Evolutionary conservation across 2,113 vertebrate species (phyloP), one percentile per base, ranked within the genome.

Genomic region (Halichoeres trimaculatus): DNA sequence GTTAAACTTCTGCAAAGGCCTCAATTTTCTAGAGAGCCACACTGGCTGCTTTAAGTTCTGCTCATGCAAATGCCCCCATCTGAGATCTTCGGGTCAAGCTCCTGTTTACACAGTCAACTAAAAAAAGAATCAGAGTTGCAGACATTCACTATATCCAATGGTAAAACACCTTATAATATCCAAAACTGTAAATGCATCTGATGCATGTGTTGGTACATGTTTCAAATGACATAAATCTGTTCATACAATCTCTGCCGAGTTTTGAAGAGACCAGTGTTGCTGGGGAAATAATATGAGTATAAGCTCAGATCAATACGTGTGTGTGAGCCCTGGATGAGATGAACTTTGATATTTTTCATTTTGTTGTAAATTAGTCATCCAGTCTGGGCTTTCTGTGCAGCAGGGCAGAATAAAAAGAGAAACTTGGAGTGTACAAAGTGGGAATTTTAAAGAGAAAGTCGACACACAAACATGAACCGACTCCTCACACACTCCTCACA

Each of bases 401-500:
- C 16, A 45, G 50, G 60, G 13, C n/a, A 36, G 54, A 67, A n/a
- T n/a, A 22, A 7, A 56, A 59, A 50, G 10, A 47, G 8, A 38
- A 40, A 30, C 1, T 13, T 41, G 8, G 19, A 13, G 22, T 26
- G 19, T 4, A 10, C 52, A 16, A 50, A 2, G 30, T 8, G 36
- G 10, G 4, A 52, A 24, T 53, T 63, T 45, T 9, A 71, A 24
- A 66, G 22, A 51, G 35, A 26, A 24, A 52, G 36, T 35, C 24
- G 45, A 24, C 35, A 55, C 56, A 50, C 10, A 13, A 45, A 45
- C 13, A 41, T 41, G 17, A 45, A 45, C 16, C 7, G 20, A 58
- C 36, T 41, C 35, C 54, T 4, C 23, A 59, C 30, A n/a, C 11
- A n/a, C n/a, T 8, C 8, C 34, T 69, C 40, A 51, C 41, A 84